These are phyloP conservation scores for Labrus mixtus DNA, from an alignment of 2,113 vertebrate species.

Conservation along the genomic window DNA sequence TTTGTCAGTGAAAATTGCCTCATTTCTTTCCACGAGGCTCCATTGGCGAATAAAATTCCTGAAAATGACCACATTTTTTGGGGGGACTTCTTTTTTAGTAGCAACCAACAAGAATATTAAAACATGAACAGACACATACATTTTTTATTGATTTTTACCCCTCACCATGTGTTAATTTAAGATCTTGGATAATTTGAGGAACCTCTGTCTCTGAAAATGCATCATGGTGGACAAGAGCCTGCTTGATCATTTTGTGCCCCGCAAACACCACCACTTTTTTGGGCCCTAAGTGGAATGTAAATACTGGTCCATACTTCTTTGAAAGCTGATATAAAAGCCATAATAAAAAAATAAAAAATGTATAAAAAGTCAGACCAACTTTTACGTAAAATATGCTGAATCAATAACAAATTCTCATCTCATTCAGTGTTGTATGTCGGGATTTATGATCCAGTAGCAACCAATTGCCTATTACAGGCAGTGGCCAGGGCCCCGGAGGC, in stretches of 20 bases:
- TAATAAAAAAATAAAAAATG: too few species aligned
- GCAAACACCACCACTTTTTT: conserved; percentile 79
- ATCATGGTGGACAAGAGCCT: conserved; percentile 81
- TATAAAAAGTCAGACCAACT: neutral
- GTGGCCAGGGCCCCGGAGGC: conserved; percentile 65
- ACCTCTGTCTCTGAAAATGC: conserved; percentile 68
- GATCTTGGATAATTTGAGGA: conserved; percentile 5
- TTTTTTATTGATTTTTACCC: neutral
- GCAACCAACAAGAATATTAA: too few species aligned
- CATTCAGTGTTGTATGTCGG: conserved; percentile 24
- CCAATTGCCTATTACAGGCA: conserved; percentile 65
- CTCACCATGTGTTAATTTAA: conserved; percentile 40
- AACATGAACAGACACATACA: too few species aligned
- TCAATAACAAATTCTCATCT: conserved; percentile 31
- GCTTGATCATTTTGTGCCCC: conserved; percentile 81
- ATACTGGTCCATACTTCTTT: conserved; percentile 69
- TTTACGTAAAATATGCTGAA: neutral
- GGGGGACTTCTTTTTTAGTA: too few species aligned
- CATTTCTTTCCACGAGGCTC: conserved; percentile 72
- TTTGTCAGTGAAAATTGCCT: conserved; percentile 66
- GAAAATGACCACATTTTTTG: neutral
- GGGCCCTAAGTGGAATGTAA: conserved; percentile 82
- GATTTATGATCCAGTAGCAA: conserved; percentile 45
- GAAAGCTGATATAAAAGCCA: neutral
- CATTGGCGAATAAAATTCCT: conserved; percentile 69